These are phyloP conservation scores for Rhingia campestris DNA, from an alignment of 2,888 invertebrate species.

Conservation along the genomic window DNA sequence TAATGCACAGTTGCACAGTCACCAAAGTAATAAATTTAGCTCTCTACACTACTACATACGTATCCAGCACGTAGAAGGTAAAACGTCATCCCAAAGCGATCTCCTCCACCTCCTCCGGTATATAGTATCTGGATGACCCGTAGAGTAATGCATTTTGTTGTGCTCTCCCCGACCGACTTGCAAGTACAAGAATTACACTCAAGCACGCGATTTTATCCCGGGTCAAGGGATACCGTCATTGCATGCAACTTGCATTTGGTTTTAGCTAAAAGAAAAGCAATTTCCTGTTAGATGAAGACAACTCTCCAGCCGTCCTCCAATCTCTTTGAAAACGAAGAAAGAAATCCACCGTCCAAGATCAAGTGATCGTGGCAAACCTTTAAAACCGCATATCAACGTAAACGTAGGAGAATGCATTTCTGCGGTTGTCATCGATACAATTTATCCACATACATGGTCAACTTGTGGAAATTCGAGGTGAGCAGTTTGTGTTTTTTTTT, in stretches of 20 bases:
- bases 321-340: not conserved
- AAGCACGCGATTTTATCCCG: conserved; percentile 49
- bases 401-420: conserved; percentile 14
- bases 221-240: conserved; percentile 52
- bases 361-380: conserved; percentile 1
- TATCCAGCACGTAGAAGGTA: conserved; percentile 21
- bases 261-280: conserved; percentile 7
- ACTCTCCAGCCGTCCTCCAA: not conserved
- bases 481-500: conserved; percentile 39
- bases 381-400: conserved; percentile 11
- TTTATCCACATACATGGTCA: conserved; percentile 50
- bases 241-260: not conserved
- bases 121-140: conserved; percentile 23
- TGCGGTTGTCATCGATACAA: conserved; percentile 50
- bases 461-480: conserved; percentile 48
- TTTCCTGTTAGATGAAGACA: conserved; percentile 33
- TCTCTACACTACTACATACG: conserved; percentile 1
- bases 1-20: conserved; percentile 21
- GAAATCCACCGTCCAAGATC: conserved; percentile 1
- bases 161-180: not conserved
- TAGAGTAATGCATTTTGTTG: conserved; percentile 40
- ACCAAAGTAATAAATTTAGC: conserved; percentile 52
- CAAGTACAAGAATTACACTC: conserved; percentile 32
- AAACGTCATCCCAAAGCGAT: conserved; percentile 50
- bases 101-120: not conserved